phyloP scores from a whole-genome alignment of 92 coral and sea anemone genomes.

The Metridium senile region DNA sequence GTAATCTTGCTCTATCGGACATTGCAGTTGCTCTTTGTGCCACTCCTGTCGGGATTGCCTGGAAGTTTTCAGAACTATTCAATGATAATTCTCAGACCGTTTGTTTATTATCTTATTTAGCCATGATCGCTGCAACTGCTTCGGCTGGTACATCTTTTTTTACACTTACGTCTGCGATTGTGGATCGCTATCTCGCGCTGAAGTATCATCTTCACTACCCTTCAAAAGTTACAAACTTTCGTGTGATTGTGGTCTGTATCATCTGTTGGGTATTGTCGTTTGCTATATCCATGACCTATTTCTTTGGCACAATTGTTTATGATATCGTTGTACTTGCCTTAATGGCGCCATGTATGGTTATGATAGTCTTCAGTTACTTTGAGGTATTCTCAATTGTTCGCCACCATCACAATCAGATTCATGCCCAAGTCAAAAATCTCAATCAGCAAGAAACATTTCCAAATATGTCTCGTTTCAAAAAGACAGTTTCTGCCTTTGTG shows the following conservation, averaged over 20 bases:
- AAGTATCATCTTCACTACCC: not conserved
- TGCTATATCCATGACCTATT: not conserved
- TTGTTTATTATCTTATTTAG: not conserved
- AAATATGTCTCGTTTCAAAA: not conserved
- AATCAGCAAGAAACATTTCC: not conserved
- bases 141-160: not conserved
- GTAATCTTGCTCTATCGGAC: constrained; percentile 13
- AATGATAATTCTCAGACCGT: not conserved
- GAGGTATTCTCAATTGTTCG: constrained; percentile 1
- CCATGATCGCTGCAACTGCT: not conserved
- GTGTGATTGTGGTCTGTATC: not conserved
- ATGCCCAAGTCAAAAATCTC: not conserved
- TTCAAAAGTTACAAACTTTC: not conserved
- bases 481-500: not conserved
- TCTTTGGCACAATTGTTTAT: not conserved
- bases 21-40: not conserved
- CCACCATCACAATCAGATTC: constrained; percentile 12
- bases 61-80: not conserved
- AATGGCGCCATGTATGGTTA: not conserved
- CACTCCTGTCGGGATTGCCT: not conserved
- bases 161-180: not conserved
- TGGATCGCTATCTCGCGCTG: constrained; percentile 17
- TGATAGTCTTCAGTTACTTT: not conserved
- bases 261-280: not conserved
- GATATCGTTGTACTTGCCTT: not conserved